Base-by-base conservation (phyloP, 1,140 invertebrate genomes). In the Nomia melanderi region DNA sequence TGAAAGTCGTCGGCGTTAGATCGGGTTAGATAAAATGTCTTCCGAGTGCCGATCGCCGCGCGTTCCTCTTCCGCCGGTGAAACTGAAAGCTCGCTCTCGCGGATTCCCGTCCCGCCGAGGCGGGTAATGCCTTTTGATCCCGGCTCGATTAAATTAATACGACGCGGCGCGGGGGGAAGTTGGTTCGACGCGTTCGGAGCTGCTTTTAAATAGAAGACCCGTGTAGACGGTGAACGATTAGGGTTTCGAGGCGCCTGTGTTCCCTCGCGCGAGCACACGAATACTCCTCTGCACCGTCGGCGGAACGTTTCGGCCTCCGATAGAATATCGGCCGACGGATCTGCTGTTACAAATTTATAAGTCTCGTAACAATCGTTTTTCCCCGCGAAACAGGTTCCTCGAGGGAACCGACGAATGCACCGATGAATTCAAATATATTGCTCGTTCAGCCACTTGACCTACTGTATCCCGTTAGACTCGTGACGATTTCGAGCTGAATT, bases 1-100 rank as follows among this genome's bases (percentile, higher is more conserved):
- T 76, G 64, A 76, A 69, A 76, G 65, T 69, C 31, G n/a, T n/a
- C n/a, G n/a, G 54, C 41, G 41, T 59, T 23, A 20, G 73, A 76
- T 76, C 56, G 20, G 12, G n/a, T 57, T 47, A 44, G 72, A 60
- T 44, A 44, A 69, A 69, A 76, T 50, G 39, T 9, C 54, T 59
- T 59, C 36, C 36, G 62, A 74, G 57, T 66, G 62, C 62, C 50
- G 31, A 56, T 4, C 44, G 7, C 5, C 23, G 12, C 25, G 11
- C 6, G 33, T 1, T 69, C 50, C 12, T 69, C 25, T 76, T 76
- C 41, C 73, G 65, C 39, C 7, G 41, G 27, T 20, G 36, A 66
- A 44, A 66, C 63, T 3, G 47, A 20, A 57, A 17, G 12, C 11
- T n/a, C 27, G 29, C 23, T 8, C 17, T 29, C 56, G 29, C 29